A percentile compares a stretch with the other conserved stretches of the same genome.
These are phyloP conservation scores for Homalodisca vitripennis DNA, from an alignment of 1,140 invertebrate genomes.

Conservation along the genomic window DNA sequence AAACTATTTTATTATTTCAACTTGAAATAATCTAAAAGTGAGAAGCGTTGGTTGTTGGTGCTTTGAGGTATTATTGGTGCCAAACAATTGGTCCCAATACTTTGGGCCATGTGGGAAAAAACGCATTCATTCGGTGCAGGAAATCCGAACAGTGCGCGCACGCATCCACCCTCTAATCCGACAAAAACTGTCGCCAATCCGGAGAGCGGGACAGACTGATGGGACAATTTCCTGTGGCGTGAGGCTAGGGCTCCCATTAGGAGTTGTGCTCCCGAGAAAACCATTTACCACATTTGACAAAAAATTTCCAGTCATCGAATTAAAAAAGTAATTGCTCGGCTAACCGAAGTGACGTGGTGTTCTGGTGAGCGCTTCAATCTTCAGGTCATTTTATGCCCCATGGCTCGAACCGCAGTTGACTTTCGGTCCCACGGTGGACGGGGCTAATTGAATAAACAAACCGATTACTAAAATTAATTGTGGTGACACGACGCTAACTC, in stretches of 20 bases:
- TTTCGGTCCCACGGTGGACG: neutral
- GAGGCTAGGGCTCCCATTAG: neutral
- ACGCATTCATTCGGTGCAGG: conserved; percentile 13
- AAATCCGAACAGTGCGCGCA: neutral
- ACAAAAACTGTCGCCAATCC: conserved; percentile 21
- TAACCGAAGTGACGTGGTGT: neutral
- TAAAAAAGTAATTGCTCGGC: conserved; percentile 12
- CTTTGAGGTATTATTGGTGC: conserved; percentile 1
- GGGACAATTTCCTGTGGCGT: conserved; percentile 24
- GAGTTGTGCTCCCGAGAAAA: conserved; percentile 15
- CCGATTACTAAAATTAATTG: neutral
- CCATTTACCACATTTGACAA: conserved; percentile 15
- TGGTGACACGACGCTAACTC: neutral
- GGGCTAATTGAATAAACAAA: neutral
- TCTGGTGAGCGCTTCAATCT: neutral
- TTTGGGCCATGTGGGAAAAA: too few species aligned
- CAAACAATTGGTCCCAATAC: conserved; percentile 12
- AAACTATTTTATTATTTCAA: too few species aligned
- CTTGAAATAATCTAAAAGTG: too few species aligned
- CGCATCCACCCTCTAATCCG: neutral
- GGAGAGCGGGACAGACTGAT: conserved; percentile 3
- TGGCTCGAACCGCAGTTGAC: neutral
- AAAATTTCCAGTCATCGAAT: conserved; percentile 7
- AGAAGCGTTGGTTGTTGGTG: too few species aligned
- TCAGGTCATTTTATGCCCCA: neutral